Percentiles rank a stretch among this genome's conserved stretches.
These are phyloP conservation scores for Gadopsis bispinosus DNA, from an alignment of 2,797 vertebrate genomes.

Conservation along the genomic window DNA sequence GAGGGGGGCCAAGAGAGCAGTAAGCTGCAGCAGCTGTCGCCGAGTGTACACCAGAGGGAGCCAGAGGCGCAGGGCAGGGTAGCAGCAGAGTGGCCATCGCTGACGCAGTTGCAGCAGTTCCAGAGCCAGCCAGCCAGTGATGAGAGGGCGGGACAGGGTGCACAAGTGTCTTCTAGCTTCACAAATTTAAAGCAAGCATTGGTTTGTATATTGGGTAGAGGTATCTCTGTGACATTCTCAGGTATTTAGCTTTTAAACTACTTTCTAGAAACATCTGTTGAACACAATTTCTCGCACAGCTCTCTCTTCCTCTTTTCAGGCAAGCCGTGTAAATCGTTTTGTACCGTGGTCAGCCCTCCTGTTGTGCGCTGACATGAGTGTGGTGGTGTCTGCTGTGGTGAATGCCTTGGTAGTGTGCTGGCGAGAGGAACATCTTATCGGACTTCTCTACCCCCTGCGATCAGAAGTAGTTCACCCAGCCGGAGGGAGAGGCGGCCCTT, in stretches of 20 bases:
- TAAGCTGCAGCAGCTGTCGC: conserved; percentile 52
- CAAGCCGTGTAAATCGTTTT: conserved; percentile 80
- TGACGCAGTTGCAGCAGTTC: conserved; percentile 65
- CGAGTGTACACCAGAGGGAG: conserved; percentile 76
- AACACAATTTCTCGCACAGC: conserved; percentile 85
- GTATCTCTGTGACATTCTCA: conserved; percentile 78
- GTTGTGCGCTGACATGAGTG: conserved; percentile 80
- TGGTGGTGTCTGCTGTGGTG: conserved; percentile 83
- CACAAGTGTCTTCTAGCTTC: conserved; percentile 73
- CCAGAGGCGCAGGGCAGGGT: conserved; percentile 79
- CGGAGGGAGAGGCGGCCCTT: conserved; percentile 71
- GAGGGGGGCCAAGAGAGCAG: conserved; percentile 56
- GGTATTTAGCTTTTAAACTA: conserved; percentile 12
- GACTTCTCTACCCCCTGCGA: conserved; percentile 73
- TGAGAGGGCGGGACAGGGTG: conserved; percentile 72
- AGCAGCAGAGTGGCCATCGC: conserved; percentile 70
- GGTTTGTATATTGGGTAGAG: conserved; percentile 88
- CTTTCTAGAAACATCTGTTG: conserved; percentile 35
- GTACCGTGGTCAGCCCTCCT: conserved; percentile 73
- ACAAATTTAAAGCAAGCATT: conserved; percentile 67
- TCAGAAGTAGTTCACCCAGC: conserved; percentile 78
- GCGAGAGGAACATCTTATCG: conserved; percentile 76
- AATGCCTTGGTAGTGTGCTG: conserved; percentile 83
- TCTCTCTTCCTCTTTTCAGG: conserved; percentile 88
- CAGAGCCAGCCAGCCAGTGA: conserved; percentile 70